phyloP scores from a whole-genome alignment of 2,888 invertebrate species.

The Watsonalla binaria region DNA sequence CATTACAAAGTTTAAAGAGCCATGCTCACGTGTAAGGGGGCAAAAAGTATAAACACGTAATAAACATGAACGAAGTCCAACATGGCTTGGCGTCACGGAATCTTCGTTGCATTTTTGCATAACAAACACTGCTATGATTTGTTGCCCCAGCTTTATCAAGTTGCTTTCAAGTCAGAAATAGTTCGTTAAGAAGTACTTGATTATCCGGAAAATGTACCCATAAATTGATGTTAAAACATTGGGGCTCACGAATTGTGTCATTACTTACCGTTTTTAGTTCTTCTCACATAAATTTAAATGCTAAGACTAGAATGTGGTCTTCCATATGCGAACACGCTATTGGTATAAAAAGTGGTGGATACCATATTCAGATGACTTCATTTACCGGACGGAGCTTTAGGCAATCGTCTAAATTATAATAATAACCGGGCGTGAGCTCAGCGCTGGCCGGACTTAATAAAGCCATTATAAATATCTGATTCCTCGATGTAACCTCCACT shows the following conservation, averaged over 20 bases:
- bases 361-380: slow-evolving; percentile 64
- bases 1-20: slow-evolving; percentile 41
- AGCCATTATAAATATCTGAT: slow-evolving; percentile 77
- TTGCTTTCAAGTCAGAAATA: slow-evolving; percentile 29
- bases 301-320: background rate
- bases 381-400: slow-evolving; percentile 64
- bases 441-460: slow-evolving; percentile 71
- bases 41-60: slow-evolving; percentile 65
- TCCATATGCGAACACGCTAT: background rate
- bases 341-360: slow-evolving; percentile 14
- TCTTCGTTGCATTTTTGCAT: slow-evolving; percentile 72
- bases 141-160: slow-evolving; percentile 47
- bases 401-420: slow-evolving; percentile 77
- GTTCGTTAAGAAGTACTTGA: slow-evolving; percentile 26
- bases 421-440: slow-evolving; percentile 75
- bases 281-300: too few species aligned
- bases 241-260: slow-evolving; percentile 14
- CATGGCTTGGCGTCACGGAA: slow-evolving; percentile 68
- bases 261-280: slow-evolving; percentile 13
- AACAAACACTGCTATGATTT: slow-evolving; percentile 64
- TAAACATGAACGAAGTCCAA: slow-evolving; percentile 54
- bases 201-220: slow-evolving; percentile 5
- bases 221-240: background rate
- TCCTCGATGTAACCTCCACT: slow-evolving; percentile 53
- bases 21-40: slow-evolving; percentile 43